These are phyloP conservation scores for Suncus etruscus DNA, from an alignment of 2,113 vertebrate species.

Conservation along the genomic window DNA sequence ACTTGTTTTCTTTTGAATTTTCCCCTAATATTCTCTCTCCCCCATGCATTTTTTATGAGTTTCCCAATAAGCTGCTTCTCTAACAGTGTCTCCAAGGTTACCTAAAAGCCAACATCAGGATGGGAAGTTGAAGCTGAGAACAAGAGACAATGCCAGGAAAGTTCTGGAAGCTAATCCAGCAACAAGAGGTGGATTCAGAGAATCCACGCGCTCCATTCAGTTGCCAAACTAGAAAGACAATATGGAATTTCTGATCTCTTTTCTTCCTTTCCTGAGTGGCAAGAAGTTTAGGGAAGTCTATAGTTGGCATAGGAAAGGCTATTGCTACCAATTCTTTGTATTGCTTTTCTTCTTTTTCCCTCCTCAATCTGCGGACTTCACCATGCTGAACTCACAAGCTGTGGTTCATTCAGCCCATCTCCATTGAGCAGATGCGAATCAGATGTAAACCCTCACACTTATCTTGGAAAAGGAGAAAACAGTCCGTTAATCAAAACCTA, in stretches of 20 bases:
- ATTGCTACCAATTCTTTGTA: constrained; percentile 61
- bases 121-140: not conserved
- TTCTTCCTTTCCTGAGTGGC: constrained; percentile 35
- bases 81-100: not conserved
- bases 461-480: constrained; percentile 67
- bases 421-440: constrained; percentile 75
- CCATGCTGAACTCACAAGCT: constrained; percentile 39
- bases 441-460: constrained; percentile 15
- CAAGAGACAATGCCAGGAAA: constrained; percentile 36
- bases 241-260: constrained; percentile 52
- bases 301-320: constrained; percentile 37
- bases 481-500: constrained; percentile 76
- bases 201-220: not conserved
- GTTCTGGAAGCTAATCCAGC: constrained; percentile 58
- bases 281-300: constrained; percentile 45
- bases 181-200: constrained; percentile 58
- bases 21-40: constrained; percentile 69
- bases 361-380: constrained; percentile 72
- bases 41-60: constrained; percentile 69
- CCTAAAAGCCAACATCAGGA: constrained; percentile 59
- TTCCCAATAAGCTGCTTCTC: constrained; percentile 69
- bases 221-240: not conserved
- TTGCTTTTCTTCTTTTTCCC: constrained; percentile 68
- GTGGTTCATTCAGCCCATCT: constrained; percentile 14
- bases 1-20: constrained; percentile 74